Percentiles rank a stretch among this genome's conserved stretches.
These are phyloP conservation scores for Plutomurus gul DNA, from an alignment of 1,140 invertebrate species.

Conservation along the genomic window DNA sequence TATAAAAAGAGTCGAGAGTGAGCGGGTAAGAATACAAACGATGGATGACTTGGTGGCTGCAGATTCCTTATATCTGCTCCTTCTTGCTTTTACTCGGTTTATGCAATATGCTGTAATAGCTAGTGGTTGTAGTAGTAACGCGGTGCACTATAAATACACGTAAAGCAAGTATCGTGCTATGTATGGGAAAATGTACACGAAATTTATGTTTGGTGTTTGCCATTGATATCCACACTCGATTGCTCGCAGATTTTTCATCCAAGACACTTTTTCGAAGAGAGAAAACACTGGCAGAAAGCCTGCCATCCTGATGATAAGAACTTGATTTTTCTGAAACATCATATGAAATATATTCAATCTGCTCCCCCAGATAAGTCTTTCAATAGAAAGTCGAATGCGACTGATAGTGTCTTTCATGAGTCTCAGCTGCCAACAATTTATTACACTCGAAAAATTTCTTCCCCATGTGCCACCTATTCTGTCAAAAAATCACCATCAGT, in stretches of 20 bases:
- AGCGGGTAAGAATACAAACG: background rate
- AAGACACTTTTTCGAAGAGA: constrained; percentile 51
- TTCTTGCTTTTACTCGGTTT: background rate
- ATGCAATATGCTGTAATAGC: background rate
- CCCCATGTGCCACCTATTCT: constrained; percentile 31
- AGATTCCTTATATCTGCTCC: constrained; percentile 16
- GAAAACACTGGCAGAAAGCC: constrained; percentile 54
- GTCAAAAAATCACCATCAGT: constrained; percentile 39
- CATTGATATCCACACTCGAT: constrained; percentile 55
- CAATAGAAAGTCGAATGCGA: constrained; percentile 50
- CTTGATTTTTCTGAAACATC: constrained; percentile 54
- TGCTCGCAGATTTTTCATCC: constrained; percentile 55
- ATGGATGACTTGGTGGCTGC: background rate
- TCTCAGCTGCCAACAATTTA: constrained; percentile 53
- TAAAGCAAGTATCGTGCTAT: background rate
- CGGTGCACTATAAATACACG: too few species aligned
- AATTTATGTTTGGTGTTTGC: constrained; percentile 54
- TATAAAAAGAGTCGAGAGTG: background rate
- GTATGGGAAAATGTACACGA: constrained; percentile 37
- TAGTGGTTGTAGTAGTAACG: background rate
- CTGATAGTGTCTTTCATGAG: constrained; percentile 49
- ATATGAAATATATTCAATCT: constrained; percentile 55
- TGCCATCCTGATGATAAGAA: constrained; percentile 53
- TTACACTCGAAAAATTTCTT: constrained; percentile 53
- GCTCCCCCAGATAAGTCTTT: constrained; percentile 53